These are phyloP conservation scores for Philonicus albiceps DNA, from an alignment of 2,888 invertebrate genomes.

Conservation along the genomic window DNA sequence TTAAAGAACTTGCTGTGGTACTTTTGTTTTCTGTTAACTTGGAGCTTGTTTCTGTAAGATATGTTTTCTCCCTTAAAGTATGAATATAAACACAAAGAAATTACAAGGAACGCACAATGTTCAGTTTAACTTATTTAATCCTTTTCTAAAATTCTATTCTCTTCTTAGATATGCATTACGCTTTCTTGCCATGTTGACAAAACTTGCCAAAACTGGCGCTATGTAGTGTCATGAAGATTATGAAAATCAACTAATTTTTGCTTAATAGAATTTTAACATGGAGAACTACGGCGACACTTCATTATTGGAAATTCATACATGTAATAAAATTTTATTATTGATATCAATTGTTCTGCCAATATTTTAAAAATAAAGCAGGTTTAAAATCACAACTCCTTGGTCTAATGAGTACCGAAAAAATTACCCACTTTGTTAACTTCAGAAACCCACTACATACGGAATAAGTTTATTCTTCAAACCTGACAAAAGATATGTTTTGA, in stretches of 20 bases:
- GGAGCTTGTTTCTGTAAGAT: neutral
- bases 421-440: neutral
- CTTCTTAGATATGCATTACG: neutral
- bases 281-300: neutral
- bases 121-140: neutral
- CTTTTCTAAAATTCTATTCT: neutral
- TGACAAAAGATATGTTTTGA: neutral
- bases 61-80: neutral
- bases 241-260: neutral
- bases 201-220: neutral
- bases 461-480: neutral
- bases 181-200: neutral
- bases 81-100: neutral
- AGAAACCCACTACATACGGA: neutral
- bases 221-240: neutral
- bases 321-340: neutral
- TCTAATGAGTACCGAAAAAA: neutral
- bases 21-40: constrained; percentile 2
- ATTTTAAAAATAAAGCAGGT: neutral
- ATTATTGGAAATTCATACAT: neutral
- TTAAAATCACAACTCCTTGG: neutral
- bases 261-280: neutral
- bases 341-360: neutral
- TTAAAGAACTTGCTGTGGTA: constrained; percentile 37
- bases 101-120: neutral